Evolutionary conservation across 2,113 vertebrate genomes (phyloP), one percentile per base, ranked within the genome.

Genomic region (Paradoxurus hermaphroditus): DNA sequence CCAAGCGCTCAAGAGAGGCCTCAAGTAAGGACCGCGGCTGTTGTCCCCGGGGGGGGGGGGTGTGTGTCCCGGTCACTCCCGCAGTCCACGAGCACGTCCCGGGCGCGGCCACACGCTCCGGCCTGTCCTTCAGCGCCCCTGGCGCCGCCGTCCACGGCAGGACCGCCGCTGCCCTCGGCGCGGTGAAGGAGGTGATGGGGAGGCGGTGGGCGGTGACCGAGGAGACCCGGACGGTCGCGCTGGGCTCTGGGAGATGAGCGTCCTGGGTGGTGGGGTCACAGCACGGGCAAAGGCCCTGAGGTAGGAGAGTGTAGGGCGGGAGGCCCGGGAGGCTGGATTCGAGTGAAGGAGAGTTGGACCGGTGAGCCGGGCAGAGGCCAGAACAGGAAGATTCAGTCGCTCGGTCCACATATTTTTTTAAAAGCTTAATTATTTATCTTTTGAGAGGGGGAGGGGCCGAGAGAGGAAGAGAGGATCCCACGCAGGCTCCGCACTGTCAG

Each of bases 1-100:
- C 94, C 99, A 99, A 92, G 99, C 99, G 2, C 98, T 99, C 95
- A 99, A 99, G 95, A 99, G 99, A 98, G 99, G 99, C 97, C 99
- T 99, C 89, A 99, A 99, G 99, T 99, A 99, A 95, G 99, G 90
- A 92, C 1, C 2, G 13, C 21, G 2, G 12, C 0, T 3, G 62
- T 1, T 1, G 16, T 10, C 87, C 49, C 10, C 0, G 51, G 51
- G 51, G 51, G 25, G 39, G n/a, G n/a, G n/a, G n/a, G n/a, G n/a
- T n/a, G n/a, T n/a, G n/a, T n/a, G n/a, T 67, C 27, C 67, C 12
- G 39, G 15, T 36, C 7, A 56, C 31, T 41, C 0, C 0, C 12
- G 59, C 31, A 3, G 7, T 67, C 49, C 27, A 16, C 19, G 12
- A 18, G 56, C 39, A 18, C 2, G n/a, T 82, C 53, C 86, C 0